Conservation (phyloP, 2,888 invertebrate species). For the Amblyjoppa fuscipennis region DNA sequence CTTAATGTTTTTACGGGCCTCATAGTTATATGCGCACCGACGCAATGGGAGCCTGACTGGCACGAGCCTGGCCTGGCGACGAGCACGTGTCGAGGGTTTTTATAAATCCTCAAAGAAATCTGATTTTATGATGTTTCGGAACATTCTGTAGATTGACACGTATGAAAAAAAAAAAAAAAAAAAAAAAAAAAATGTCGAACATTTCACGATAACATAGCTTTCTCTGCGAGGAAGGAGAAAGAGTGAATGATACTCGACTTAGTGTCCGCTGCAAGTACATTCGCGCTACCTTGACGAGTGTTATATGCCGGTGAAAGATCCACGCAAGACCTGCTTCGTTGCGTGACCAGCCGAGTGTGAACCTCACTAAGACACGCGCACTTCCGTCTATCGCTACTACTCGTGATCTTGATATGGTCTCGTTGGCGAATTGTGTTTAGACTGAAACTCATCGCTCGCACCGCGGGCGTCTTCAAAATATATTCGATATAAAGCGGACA, state of each 20-base stretch:
- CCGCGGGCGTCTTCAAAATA: not conserved
- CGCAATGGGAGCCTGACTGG: no score
- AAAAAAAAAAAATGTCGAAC: not conserved
- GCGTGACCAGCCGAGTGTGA: constrained; percentile 67
- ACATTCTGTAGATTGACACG: not conserved
- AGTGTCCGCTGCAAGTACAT: constrained; percentile 2
- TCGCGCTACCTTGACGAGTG: constrained; percentile 39
- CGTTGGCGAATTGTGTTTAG: not conserved
- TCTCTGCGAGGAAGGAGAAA: not conserved
- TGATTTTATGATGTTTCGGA: not conserved
- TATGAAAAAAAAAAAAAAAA: not conserved
- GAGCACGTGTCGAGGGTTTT: no score
- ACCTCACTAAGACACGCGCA: constrained; percentile 63
- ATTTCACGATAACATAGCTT: not conserved
- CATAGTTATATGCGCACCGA: no score
- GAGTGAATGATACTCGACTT: constrained; percentile 23
- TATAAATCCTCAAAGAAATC: not conserved
- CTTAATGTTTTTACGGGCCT: no score
- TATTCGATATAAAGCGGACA: not conserved
- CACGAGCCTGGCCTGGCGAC: no score
- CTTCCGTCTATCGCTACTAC: constrained; percentile 52
- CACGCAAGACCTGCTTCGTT: constrained; percentile 66
- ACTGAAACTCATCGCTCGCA: not conserved
- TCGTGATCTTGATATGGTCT: constrained; percentile 4
- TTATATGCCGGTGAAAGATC: constrained; percentile 60